Evolutionary conservation across 2,113 vertebrate species (phyloP).

Genomic region (Pseudolaguvia tuberculata): DNA sequence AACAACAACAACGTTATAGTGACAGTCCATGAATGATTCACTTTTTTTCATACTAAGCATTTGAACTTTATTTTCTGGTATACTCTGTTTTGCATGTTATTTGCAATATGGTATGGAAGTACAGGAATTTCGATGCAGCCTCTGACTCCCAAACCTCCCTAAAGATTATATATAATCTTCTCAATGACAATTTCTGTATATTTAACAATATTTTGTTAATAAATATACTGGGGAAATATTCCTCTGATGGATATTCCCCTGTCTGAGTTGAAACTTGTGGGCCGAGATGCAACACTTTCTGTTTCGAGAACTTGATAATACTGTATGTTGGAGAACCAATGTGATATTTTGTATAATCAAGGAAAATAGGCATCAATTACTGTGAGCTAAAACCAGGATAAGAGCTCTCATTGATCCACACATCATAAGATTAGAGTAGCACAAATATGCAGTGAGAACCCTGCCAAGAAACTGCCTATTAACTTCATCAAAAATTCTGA

Average conservation of each 20-base stretch:
- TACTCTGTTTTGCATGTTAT: no score
- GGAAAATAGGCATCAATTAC: conserved; percentile 66
- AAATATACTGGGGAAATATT: no score
- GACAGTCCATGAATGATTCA: no score
- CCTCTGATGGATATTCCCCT: not conserved
- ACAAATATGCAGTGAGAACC: conserved; percentile 58
- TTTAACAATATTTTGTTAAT: not conserved
- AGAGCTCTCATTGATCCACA: conserved; percentile 61
- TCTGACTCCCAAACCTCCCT: not conserved
- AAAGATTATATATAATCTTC: not conserved
- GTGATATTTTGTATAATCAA: conserved; percentile 61
- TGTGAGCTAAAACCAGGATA: conserved; percentile 54
- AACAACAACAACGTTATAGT: no score
- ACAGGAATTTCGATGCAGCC: no score
- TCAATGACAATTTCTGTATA: not conserved
- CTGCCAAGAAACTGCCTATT: conserved; percentile 50
- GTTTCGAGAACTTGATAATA: not conserved
- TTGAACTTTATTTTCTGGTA: no score
- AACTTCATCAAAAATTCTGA: conserved; percentile 59
- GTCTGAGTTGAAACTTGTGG: not conserved
- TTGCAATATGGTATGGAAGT: no score
- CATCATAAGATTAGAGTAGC: conserved; percentile 58
- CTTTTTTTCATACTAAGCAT: no score
- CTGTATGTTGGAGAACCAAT: conserved; percentile 59
- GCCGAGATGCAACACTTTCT: not conserved